Evolutionary conservation across 1,140 invertebrate genomes (phyloP).

Genomic region (Vollenhovia emeryi): DNA sequence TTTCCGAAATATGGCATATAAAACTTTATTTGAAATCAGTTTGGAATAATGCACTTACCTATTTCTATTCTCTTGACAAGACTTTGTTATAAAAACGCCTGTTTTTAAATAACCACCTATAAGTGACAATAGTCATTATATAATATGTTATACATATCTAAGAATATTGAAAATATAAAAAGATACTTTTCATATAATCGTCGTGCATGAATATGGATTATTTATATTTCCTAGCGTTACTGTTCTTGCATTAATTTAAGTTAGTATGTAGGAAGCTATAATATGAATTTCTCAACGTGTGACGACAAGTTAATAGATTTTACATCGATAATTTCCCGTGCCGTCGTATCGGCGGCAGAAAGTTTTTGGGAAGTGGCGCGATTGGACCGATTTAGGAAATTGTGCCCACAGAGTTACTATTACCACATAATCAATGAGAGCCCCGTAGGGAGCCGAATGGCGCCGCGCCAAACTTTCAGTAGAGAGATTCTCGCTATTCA

Average conservation of each 20-base stretch:
- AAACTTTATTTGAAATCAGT: background rate
- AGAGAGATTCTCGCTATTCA: constrained; percentile 9
- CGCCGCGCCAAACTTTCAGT: constrained; percentile 67
- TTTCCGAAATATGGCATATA: background rate
- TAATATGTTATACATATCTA: too few relatives aligned
- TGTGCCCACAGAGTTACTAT: constrained; percentile 52
- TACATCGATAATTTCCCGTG: background rate
- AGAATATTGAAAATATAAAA: too few relatives aligned
- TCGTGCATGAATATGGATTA: background rate
- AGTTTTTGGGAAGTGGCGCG: background rate
- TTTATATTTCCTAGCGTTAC: background rate
- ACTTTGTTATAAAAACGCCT: background rate
- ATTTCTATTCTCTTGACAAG: background rate
- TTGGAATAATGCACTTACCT: background rate
- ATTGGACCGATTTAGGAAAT: constrained; percentile 62
- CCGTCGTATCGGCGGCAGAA: background rate
- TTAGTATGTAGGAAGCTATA: background rate
- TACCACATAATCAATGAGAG: constrained; percentile 71
- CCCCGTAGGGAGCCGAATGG: constrained; percentile 56
- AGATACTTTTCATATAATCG: background rate
- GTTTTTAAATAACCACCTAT: background rate
- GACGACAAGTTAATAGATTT: constrained; percentile 3
- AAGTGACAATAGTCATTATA: background rate
- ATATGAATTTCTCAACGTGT: background rate
- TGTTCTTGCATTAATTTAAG: background rate